These are phyloP conservation scores for Drusus annulatus DNA, from an alignment of 1,140 invertebrate species.

Conservation along the genomic window DNA sequence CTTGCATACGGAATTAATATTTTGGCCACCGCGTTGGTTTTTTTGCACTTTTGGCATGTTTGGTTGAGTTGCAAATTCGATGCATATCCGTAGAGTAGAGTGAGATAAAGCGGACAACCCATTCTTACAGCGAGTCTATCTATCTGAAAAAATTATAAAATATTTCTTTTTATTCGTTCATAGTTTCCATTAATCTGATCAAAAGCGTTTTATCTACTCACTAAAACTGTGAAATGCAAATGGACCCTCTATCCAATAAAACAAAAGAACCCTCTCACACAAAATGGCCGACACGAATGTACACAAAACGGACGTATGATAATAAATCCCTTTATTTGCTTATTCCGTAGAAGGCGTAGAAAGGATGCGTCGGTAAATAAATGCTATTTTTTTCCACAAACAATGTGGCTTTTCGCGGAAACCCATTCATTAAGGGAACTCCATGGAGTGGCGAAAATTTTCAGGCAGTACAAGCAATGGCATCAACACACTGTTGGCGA, in stretches of 20 bases:
- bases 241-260: background rate
- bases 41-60: too few species aligned
- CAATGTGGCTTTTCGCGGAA: slow-evolving; percentile 10
- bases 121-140: too few species aligned
- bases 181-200: background rate
- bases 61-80: too few species aligned
- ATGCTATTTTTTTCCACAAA: slow-evolving; percentile 5
- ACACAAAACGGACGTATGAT: too few species aligned
- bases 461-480: background rate
- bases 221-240: background rate
- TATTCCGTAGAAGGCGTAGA: background rate
- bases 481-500: too few species aligned
- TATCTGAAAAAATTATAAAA: too few species aligned
- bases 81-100: too few species aligned
- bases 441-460: background rate
- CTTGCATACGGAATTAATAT: too few species aligned
- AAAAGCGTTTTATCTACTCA: background rate
- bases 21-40: too few species aligned
- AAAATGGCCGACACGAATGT: background rate
- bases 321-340: too few species aligned
- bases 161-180: background rate
- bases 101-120: too few species aligned
- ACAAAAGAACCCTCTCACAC: slow-evolving; percentile 1
- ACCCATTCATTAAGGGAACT: background rate
- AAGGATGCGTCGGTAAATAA: background rate